Conservation (phyloP, 2,113 vertebrate genomes). For the Cottus gobio region DNA sequence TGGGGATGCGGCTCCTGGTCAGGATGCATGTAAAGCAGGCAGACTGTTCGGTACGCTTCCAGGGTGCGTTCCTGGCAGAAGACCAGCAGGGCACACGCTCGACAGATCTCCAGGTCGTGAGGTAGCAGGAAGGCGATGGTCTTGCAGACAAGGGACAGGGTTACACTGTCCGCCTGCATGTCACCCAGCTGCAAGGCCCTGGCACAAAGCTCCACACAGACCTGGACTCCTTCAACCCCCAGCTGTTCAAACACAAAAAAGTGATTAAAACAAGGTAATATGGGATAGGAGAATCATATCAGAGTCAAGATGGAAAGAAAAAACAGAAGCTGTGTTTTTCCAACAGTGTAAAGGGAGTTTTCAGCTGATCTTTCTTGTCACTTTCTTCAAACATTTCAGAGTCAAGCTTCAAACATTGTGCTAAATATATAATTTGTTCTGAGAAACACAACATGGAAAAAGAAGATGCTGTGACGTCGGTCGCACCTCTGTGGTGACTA, state of each 20-base stretch:
- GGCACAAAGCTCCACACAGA: slow-evolving; percentile 95
- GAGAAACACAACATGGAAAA: not conserved
- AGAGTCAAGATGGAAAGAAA: not conserved
- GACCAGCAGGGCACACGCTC: slow-evolving; percentile 92
- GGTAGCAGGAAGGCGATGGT: slow-evolving; percentile 94
- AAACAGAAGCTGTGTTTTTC: not conserved
- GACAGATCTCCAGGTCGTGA: slow-evolving; percentile 94
- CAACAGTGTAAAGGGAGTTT: not conserved
- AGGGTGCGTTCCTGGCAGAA: slow-evolving; percentile 95
- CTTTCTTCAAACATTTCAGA: not conserved
- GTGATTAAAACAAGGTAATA: not conserved
- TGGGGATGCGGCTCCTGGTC: slow-evolving; percentile 94
- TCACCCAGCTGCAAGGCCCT: slow-evolving; percentile 93
- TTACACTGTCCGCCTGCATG: slow-evolving; percentile 87
- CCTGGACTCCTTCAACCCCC: slow-evolving; percentile 90
- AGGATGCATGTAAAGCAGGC: slow-evolving; percentile 91
- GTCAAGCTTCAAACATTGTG: not conserved
- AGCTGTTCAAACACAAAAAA: slow-evolving; percentile 70
- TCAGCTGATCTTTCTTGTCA: not conserved
- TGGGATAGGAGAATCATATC: not conserved
- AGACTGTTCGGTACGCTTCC: slow-evolving; percentile 92
- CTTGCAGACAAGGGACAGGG: slow-evolving; percentile 95
- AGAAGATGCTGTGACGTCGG: not conserved
- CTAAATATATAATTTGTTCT: not conserved
- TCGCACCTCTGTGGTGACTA: slow-evolving; percentile 92